A percentile compares a stretch with the other conserved stretches of the same genome.
Evolutionary conservation across 2,888 invertebrate species (phyloP).

Genomic region (Amiota mariae): DNA sequence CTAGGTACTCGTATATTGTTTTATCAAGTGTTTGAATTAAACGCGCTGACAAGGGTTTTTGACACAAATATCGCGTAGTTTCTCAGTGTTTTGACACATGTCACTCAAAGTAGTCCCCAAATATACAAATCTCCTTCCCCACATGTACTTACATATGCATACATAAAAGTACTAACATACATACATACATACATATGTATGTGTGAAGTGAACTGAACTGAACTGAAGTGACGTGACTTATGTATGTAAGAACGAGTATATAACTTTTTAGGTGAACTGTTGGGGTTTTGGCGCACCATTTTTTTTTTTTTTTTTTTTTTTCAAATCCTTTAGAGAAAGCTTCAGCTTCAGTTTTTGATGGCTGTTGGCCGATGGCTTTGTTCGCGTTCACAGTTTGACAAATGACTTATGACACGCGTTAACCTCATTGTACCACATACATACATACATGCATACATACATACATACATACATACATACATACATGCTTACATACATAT

Average conservation of each 20-base stretch:
- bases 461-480: too few relatives aligned
- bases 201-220: too few relatives aligned
- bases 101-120: constrained; percentile 54
- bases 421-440: background rate
- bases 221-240: background rate
- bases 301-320: too few relatives aligned
- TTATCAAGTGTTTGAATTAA: constrained; percentile 50
- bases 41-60: constrained; percentile 69
- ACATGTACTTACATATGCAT: constrained; percentile 3
- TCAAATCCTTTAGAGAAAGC: background rate
- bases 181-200: too few relatives aligned
- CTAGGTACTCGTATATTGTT: background rate
- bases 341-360: constrained; percentile 60
- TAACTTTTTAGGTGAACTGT: background rate
- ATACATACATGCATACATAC: background rate
- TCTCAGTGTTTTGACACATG: constrained; percentile 65
- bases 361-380: background rate
- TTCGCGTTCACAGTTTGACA: constrained; percentile 5
- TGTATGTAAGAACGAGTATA: background rate
- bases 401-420: constrained; percentile 8
- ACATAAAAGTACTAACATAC: constrained; percentile 1
- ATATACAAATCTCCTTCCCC: background rate
- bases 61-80: constrained; percentile 70
- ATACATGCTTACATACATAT: too few relatives aligned
- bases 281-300: background rate